Conservation (phyloP, 2,797 vertebrate genomes). For the Dryobates pubescens region DNA sequence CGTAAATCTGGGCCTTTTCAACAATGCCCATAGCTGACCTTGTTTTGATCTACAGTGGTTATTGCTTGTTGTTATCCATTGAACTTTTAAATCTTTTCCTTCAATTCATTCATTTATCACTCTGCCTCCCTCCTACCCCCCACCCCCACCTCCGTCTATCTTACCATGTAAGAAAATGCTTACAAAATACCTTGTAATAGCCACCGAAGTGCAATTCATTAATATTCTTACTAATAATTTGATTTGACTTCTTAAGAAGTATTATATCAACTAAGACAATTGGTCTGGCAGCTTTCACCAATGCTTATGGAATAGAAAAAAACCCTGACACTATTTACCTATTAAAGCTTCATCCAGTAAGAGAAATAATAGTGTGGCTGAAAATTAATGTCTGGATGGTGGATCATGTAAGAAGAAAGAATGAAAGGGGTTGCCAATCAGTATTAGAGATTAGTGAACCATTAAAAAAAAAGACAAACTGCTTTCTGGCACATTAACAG, state of each 20-base stretch:
- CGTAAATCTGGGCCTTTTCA: conserved; percentile 58
- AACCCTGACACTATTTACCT: not conserved
- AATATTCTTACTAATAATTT: not conserved
- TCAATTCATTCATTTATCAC: not conserved
- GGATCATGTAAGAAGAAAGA: not conserved
- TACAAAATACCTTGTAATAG: not conserved
- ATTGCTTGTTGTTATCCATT: not conserved
- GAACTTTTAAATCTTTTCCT: not conserved
- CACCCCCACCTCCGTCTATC: not conserved
- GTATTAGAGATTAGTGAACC: not conserved
- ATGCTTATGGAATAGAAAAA: not conserved
- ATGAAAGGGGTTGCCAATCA: not conserved
- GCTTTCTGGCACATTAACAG: not conserved
- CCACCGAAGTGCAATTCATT: not conserved
- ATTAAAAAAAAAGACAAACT: not conserved
- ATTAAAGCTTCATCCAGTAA: not conserved
- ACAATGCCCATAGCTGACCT: conserved; percentile 2
- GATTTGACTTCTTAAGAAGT: not conserved
- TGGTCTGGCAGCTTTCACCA: not conserved
- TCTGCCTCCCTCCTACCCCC: fast-evolving
- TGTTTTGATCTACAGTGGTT: conserved; percentile 31
- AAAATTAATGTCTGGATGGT: not conserved
- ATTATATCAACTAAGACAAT: not conserved
- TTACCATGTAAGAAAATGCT: not conserved
- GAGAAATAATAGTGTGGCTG: not conserved